phyloP scores from a whole-genome alignment of 2,797 vertebrate species.

The Antennarius maculatus region DNA sequence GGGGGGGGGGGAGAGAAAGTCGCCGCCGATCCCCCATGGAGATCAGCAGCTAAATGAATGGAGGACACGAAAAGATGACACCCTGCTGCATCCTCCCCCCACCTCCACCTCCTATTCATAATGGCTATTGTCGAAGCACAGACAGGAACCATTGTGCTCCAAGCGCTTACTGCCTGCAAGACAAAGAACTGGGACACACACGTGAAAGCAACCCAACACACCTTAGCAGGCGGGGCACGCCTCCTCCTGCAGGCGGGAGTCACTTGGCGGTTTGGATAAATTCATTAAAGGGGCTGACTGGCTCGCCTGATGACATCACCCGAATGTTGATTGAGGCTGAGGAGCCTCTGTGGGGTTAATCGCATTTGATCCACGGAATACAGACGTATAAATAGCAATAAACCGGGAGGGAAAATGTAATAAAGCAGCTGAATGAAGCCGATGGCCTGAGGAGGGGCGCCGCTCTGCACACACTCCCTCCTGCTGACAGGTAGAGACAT shows the following conservation, averaged over 20 bases:
- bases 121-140: constrained; percentile 69
- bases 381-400: not conserved
- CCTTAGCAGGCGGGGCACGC: constrained; percentile 5
- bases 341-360: constrained; percentile 7
- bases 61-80: constrained; percentile 58
- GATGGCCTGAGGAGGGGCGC: constrained; percentile 35
- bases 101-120: constrained; percentile 65
- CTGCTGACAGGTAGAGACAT: constrained; percentile 39
- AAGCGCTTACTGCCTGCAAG: constrained; percentile 63
- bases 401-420: not conserved
- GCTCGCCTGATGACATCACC: not conserved
- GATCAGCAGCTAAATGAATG: constrained; percentile 33
- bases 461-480: constrained; percentile 50
- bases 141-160: constrained; percentile 76
- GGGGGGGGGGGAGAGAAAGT: not conserved
- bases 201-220: constrained; percentile 34
- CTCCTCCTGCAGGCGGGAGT: not conserved
- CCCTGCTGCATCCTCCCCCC: constrained; percentile 31
- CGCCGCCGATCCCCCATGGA: constrained; percentile 12
- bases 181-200: constrained; percentile 62
- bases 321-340: not conserved
- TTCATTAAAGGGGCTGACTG: not conserved
- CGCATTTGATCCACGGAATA: not conserved
- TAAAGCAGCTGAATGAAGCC: constrained; percentile 17
- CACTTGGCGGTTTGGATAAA: not conserved